A percentile compares a stretch with the other conserved stretches of the same genome.
phyloP scores from a whole-genome alignment of 2,888 invertebrate genomes.

The Drosophila macrospina region DNA sequence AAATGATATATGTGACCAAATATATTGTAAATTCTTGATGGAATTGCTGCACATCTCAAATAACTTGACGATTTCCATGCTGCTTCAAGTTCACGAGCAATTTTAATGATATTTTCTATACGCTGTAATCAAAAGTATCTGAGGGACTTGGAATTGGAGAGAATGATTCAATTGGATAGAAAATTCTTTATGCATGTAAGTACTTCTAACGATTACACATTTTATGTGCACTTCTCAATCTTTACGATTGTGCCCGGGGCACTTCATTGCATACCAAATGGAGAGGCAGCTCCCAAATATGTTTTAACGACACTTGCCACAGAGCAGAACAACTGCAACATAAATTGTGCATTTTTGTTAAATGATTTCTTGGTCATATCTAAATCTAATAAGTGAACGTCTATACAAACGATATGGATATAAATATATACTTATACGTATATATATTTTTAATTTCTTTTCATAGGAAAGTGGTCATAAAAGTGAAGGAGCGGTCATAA shows the following conservation, averaged over 20 bases:
- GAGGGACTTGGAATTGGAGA: not conserved
- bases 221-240: conserved; percentile 71
- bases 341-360: conserved; percentile 65
- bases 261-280: conserved; percentile 72
- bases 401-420: conserved; percentile 37
- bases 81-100: conserved; percentile 68
- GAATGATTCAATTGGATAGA: conserved; percentile 18
- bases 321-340: conserved; percentile 24
- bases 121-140: conserved; percentile 48
- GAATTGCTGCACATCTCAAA: conserved; percentile 37
- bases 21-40: conserved; percentile 14
- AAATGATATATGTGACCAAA: conserved; percentile 2
- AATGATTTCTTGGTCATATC: conserved; percentile 72
- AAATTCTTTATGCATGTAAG: conserved; percentile 65
- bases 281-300: conserved; percentile 29
- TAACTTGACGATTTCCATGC: conserved; percentile 41
- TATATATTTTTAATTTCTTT: conserved; percentile 72
- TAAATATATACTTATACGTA: conserved; percentile 59
- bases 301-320: conserved; percentile 72
- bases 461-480: conserved; percentile 72
- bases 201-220: conserved; percentile 67
- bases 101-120: conserved; percentile 55
- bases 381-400: conserved; percentile 65
- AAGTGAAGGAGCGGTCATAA: conserved; percentile 70
- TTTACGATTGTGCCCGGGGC: conserved; percentile 62